Percentiles rank a stretch among this genome's conserved stretches.
Evolutionary conservation across 2,113 vertebrate genomes (phyloP).

Genomic region (Cyprinodon variegatus): DNA sequence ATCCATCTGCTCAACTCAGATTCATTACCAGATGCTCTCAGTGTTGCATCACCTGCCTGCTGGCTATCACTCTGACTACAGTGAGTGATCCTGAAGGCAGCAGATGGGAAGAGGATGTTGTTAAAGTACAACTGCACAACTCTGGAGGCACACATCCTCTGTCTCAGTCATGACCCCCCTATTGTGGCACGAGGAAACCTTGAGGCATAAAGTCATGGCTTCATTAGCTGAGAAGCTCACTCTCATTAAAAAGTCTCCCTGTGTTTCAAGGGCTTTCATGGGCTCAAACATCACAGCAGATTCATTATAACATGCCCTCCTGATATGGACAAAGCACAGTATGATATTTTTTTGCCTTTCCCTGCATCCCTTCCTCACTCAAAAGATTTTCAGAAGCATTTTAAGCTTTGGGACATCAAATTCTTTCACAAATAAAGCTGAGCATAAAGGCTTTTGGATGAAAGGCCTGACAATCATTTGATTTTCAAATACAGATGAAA

Average conservation of each 20-base stretch:
- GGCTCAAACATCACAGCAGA: slow-evolving; percentile 32
- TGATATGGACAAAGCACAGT: slow-evolving; percentile 27
- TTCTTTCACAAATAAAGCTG: slow-evolving; percentile 12
- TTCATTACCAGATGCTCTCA: slow-evolving; percentile 63
- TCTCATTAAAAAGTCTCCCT: slow-evolving; percentile 52
- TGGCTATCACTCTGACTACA: slow-evolving; percentile 60
- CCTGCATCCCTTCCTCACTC: slow-evolving; percentile 21
- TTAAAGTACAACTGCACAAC: slow-evolving; percentile 36
- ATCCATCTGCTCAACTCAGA: slow-evolving; percentile 58
- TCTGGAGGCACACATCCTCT: slow-evolving; percentile 42
- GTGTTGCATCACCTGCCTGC: slow-evolving; percentile 61
- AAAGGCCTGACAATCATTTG: slow-evolving; percentile 11
- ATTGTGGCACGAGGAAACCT: slow-evolving; percentile 34
- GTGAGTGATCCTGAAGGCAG: slow-evolving; percentile 47
- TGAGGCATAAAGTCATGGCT: slow-evolving; percentile 52
- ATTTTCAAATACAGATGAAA: slow-evolving; percentile 18
- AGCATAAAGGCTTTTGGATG: slow-evolving; percentile 43
- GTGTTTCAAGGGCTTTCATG: slow-evolving; percentile 42
- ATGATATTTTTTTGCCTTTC: slow-evolving; percentile 45
- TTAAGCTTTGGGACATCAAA: background rate
- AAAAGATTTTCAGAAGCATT: slow-evolving; percentile 36
- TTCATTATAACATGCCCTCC: slow-evolving; percentile 21
- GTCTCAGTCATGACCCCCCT: slow-evolving; percentile 52
- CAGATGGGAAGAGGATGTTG: slow-evolving; percentile 58
- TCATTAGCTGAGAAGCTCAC: slow-evolving; percentile 56